Evolutionary conservation across 2,888 invertebrate genomes (phyloP), one percentile per base, ranked within the genome.

Genomic region (Archips crataeganus): DNA sequence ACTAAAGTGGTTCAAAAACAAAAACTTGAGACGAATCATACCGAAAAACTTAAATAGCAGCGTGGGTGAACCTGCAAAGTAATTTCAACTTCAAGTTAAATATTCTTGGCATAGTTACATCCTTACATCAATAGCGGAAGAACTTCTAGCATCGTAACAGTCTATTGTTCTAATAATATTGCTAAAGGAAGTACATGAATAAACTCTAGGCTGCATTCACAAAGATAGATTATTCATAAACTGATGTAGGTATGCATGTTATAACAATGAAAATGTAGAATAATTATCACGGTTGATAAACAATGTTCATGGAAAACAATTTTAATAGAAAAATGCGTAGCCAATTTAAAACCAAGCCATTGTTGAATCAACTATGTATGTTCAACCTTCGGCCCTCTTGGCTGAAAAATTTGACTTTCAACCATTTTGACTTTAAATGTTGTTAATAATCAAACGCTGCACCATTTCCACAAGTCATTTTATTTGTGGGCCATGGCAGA

Each of bases 1-100:
- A 49, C 68, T 49, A 68, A 73, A 68, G 72, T 68, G 68, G 63
- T 68, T 49, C 68, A 59, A 63, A 73, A 73, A 73, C 63, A 73
- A 73, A 68, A 72, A 68, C 36, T 51, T 59, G 57, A 47, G 32
- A 36, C 15, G 51, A 36, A 49, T 65, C 34, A 51, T 51, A 62
- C 42, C 5, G 51, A 72, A 67, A 67, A 72, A 67, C 42, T 36
- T 47, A 15, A 63, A 59, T 39, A 47, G 23, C 47, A 57, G 66
- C 67, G 72, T 68, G 39, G 73, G 68, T 57, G 63, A 45, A 47
- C 45, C 36, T 11, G 67, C 47, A n/a, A 71, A 65, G 64, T 60
- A 64, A 57, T 45, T 60, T 60, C 11, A 32, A 57, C 32, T 57
- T 57, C 9, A 54, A 23, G 23, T 54, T 57, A 57, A 23, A 5